phyloP scores from a whole-genome alignment of 2,113 vertebrate species.

The Girardinichthys multiradiatus region DNA sequence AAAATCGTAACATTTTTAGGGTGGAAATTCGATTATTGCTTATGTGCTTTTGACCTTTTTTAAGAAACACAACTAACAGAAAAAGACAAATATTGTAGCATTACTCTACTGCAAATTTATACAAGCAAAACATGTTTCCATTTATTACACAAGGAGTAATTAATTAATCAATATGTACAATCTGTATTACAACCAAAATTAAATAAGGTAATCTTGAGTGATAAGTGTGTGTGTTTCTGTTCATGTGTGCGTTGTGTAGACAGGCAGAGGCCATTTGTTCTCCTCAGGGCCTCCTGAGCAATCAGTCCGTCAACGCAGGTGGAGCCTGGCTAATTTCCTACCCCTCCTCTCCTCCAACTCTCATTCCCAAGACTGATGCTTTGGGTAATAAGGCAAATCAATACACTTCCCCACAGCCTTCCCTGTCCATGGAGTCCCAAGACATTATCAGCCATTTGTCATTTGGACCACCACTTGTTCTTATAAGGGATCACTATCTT shows the following conservation, averaged over 20 bases:
- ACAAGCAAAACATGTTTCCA: background rate
- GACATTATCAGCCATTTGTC: slow-evolving; percentile 78
- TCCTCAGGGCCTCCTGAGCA: slow-evolving; percentile 75
- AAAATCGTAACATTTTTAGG: background rate
- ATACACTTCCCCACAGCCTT: slow-evolving; percentile 75
- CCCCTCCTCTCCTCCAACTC: slow-evolving; percentile 50
- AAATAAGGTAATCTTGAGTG: slow-evolving; percentile 9
- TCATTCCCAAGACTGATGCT: slow-evolving; percentile 79
- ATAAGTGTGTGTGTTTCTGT: slow-evolving; percentile 29
- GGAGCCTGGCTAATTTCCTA: slow-evolving; percentile 79
- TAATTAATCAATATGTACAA: slow-evolving; percentile 8
- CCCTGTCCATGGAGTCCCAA: slow-evolving; percentile 44
- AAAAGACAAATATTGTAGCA: background rate
- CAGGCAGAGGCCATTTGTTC: slow-evolving; percentile 69
- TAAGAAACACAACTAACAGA: background rate
- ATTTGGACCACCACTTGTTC: slow-evolving; percentile 68
- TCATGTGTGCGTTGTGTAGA: slow-evolving; percentile 47
- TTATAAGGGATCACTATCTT: slow-evolving; percentile 78
- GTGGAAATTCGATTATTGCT: background rate
- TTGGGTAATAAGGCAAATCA: slow-evolving; percentile 85
- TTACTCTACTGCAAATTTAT: background rate
- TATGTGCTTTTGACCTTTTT: background rate
- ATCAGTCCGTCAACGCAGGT: slow-evolving; percentile 80
- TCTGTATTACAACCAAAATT: slow-evolving; percentile 16
- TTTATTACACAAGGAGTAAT: background rate